Percentiles rank a stretch among this genome's conserved stretches.
Evolutionary conservation across 2,888 invertebrate genomes (phyloP).

Genomic region (Anaspis maculata): DNA sequence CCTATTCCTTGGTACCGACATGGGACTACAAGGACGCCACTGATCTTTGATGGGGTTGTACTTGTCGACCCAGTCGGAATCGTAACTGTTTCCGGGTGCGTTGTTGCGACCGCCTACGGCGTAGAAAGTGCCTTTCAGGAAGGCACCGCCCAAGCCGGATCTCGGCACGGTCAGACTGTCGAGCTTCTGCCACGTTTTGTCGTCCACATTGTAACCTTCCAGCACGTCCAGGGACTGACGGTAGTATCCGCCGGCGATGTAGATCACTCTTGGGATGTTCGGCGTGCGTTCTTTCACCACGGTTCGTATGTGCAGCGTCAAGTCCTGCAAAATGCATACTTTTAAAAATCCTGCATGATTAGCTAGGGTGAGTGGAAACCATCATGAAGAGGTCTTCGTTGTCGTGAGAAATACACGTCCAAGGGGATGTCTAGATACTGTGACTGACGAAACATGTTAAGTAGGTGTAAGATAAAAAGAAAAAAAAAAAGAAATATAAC

Average conservation of each 20-base stretch:
- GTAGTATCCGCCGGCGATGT: slow-evolving; percentile 85
- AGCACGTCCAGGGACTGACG: slow-evolving; percentile 78
- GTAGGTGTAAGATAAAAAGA: no score
- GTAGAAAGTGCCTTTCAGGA: slow-evolving; percentile 81
- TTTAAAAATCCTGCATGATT: no score
- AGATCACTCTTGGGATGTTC: slow-evolving; percentile 82
- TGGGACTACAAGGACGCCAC: slow-evolving; percentile 80
- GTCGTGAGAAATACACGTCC: no score
- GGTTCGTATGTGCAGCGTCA: slow-evolving; percentile 80
- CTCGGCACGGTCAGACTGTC: slow-evolving; percentile 79
- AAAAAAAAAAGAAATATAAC: no score
- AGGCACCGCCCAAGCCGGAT: slow-evolving; percentile 80
- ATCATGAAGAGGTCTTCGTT: no score
- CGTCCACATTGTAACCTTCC: slow-evolving; percentile 83
- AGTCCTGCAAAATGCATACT: no score
- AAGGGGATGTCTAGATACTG: no score
- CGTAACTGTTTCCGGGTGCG: slow-evolving; percentile 78
- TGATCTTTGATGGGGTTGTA: slow-evolving; percentile 80
- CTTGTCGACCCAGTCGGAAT: slow-evolving; percentile 80
- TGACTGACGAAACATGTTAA: no score
- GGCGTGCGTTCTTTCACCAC: slow-evolving; percentile 80
- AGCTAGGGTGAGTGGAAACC: no score
- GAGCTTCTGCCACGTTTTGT: slow-evolving; percentile 74
- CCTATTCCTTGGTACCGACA: slow-evolving; percentile 82
- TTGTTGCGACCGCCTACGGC: slow-evolving; percentile 90